These are phyloP conservation scores for Beris morrisii DNA, from an alignment of 2,888 invertebrate genomes.

Conservation along the genomic window DNA sequence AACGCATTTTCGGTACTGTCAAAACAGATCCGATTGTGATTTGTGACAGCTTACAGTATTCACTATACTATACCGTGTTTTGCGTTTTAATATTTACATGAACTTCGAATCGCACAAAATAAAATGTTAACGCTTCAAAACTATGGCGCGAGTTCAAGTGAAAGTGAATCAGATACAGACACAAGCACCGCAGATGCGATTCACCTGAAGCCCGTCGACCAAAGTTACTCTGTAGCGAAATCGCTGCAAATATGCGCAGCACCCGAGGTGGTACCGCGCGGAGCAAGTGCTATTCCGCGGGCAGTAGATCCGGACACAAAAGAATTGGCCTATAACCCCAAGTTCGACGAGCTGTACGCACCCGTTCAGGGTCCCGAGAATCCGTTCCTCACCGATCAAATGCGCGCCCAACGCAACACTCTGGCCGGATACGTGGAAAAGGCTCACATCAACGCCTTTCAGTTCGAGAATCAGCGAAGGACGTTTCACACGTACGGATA, in stretches of 20 bases:
- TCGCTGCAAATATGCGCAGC: conserved; percentile 76
- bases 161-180: conserved; percentile 44
- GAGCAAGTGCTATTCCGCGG: conserved; percentile 68
- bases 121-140: conserved; percentile 72
- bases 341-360: conserved; percentile 91
- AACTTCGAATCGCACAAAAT: neutral
- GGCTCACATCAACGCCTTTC: conserved; percentile 94
- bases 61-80: too few relatives aligned
- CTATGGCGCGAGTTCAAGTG: conserved; percentile 67
- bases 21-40: too few relatives aligned
- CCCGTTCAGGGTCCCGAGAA: conserved; percentile 90
- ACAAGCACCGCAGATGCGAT: conserved; percentile 49
- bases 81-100: too few relatives aligned
- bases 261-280: conserved; percentile 79
- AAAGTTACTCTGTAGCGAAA: conserved; percentile 63
- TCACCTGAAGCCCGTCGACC: conserved; percentile 62
- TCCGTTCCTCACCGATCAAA: conserved; percentile 89
- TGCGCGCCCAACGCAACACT: conserved; percentile 85
- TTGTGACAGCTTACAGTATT: too few relatives aligned
- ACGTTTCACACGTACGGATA: conserved; percentile 95
- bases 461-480: conserved; percentile 94
- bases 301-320: conserved; percentile 78
- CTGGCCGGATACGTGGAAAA: conserved; percentile 93
- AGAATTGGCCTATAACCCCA: conserved; percentile 89
- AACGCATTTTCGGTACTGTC: too few relatives aligned